phyloP scores from a whole-genome alignment of 2,888 invertebrate genomes.

The Aquatica leii region DNA sequence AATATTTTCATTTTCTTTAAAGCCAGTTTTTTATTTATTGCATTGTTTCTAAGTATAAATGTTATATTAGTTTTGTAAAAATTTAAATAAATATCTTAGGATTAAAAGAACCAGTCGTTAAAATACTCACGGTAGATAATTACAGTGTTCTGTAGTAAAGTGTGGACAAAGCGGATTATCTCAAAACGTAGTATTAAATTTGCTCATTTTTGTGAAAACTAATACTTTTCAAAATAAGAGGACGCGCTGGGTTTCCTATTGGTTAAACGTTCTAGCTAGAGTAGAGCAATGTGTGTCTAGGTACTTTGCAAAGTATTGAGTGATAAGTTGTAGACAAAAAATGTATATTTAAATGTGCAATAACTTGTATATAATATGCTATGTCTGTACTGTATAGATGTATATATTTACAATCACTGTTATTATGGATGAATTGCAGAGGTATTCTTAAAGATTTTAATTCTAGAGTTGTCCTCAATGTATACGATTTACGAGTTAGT shows the following conservation, averaged over 20 bases:
- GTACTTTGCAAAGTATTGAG: conserved; percentile 31
- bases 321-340: conserved; percentile 31
- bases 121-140: conserved; percentile 53
- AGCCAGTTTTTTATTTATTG: conserved; percentile 57
- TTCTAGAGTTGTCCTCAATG: conserved; percentile 51
- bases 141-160: conserved; percentile 55
- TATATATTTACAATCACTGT: conserved; percentile 51
- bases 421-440: conserved; percentile 41
- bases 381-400: conserved; percentile 60
- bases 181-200: conserved; percentile 51
- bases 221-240: conserved; percentile 21
- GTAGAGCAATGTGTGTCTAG: conserved; percentile 23
- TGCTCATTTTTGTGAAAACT: conserved; percentile 52
- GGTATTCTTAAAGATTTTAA: conserved; percentile 35
- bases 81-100: conserved; percentile 19
- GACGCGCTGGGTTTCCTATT: background rate
- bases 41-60: conserved; percentile 40
- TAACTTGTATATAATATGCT: conserved; percentile 59
- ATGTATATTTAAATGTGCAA: conserved; percentile 62
- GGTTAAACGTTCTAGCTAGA: conserved; percentile 11
- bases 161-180: conserved; percentile 49
- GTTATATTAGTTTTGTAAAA: conserved; percentile 27
- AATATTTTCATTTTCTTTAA: conserved; percentile 52
- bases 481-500: conserved; percentile 53
- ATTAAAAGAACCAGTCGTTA: conserved; percentile 54